Conservation (phyloP, 2,113 vertebrate species). For the Xerus inauris region DNA sequence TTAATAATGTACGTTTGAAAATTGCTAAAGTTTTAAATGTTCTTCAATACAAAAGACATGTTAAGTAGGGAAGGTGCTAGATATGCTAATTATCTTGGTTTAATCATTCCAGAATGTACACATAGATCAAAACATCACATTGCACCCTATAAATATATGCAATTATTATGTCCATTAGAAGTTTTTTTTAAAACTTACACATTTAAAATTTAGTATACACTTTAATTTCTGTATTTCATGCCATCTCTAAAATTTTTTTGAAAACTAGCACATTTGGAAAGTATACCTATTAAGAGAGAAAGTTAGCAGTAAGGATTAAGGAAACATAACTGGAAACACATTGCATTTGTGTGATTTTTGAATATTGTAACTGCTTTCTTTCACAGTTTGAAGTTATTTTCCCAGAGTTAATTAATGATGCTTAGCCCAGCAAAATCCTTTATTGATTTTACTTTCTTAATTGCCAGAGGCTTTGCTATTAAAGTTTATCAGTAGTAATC, state of each 20-base stretch:
- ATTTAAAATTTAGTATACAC: not conserved
- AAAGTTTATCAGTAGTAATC: not conserved
- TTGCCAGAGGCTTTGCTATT: conserved; percentile 3
- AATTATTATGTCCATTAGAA: not conserved
- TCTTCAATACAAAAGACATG: not conserved
- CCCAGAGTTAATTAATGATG: not conserved
- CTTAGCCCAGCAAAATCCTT: not conserved
- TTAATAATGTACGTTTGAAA: not conserved
- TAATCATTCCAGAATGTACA: not conserved
- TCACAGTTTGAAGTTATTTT: conserved; percentile 6
- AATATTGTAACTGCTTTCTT: not conserved
- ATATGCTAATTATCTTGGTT: not conserved
- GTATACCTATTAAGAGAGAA: not conserved
- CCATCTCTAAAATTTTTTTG: not conserved
- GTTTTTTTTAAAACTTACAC: not conserved
- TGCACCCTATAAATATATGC: not conserved
- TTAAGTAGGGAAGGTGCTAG: not conserved
- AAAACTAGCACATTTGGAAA: not conserved
- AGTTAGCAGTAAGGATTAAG: not conserved
- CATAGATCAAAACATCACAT: not conserved
- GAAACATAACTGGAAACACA: not conserved
- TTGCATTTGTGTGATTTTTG: not conserved
- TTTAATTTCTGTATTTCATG: not conserved
- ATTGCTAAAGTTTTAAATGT: not conserved
- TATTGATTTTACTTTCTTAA: conserved; percentile 24